phyloP scores from a whole-genome alignment of 2,113 vertebrate genomes.

The Galemys pyrenaicus region DNA sequence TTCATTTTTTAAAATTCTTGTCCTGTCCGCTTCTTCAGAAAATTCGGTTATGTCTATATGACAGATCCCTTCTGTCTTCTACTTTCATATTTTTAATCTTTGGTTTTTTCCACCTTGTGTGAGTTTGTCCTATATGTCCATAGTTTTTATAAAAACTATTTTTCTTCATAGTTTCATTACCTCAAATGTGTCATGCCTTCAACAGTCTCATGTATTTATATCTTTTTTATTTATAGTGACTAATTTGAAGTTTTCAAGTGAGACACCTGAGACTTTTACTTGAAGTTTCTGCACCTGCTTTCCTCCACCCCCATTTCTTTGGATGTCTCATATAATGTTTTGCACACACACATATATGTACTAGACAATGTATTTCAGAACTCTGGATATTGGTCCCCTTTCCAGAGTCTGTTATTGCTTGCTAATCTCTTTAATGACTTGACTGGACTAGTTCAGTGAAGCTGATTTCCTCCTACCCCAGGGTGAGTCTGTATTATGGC shows the following conservation, averaged over 20 bases:
- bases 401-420: background rate
- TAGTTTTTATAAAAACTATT: background rate
- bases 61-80: background rate
- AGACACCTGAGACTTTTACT: background rate
- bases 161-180: background rate
- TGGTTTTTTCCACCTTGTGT: background rate
- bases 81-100: background rate
- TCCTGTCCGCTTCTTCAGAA: slow-evolving; percentile 1
- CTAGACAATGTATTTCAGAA: slow-evolving; percentile 2
- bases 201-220: background rate
- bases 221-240: background rate
- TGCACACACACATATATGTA: background rate
- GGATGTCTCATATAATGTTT: background rate
- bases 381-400: background rate
- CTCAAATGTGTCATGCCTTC: background rate
- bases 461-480: background rate
- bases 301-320: background rate
- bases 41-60: background rate
- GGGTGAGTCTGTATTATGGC: background rate
- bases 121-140: background rate
- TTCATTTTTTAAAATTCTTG: background rate
- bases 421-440: background rate
- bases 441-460: background rate
- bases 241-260: background rate
- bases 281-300: background rate